These are phyloP conservation scores for Thereva unica DNA, from an alignment of 2,888 invertebrate species.

Conservation along the genomic window DNA sequence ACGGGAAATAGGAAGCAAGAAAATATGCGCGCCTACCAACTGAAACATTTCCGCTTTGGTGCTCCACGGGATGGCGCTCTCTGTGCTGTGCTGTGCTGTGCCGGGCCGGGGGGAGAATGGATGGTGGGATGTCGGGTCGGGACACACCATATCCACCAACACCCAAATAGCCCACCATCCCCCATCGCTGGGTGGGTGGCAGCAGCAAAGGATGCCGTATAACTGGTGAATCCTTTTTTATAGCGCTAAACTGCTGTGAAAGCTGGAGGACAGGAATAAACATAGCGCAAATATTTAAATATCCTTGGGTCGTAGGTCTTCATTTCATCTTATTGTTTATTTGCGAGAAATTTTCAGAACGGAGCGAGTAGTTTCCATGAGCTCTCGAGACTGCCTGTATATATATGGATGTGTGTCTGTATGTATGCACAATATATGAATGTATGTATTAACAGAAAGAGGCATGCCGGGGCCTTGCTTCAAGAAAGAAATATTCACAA, in stretches of 20 bases:
- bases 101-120: not conserved
- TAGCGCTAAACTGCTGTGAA: not conserved
- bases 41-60: constrained; percentile 24
- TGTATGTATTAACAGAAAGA: too few relatives aligned
- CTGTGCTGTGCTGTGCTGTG: not conserved
- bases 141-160: not conserved
- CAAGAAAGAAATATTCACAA: too few relatives aligned
- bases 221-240: constrained; percentile 8
- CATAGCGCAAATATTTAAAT: constrained; percentile 20
- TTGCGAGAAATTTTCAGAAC: too few relatives aligned
- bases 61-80: not conserved
- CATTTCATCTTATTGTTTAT: constrained; percentile 10
- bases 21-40: constrained; percentile 19
- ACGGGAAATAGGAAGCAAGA: constrained; percentile 22
- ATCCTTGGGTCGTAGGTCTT: constrained; percentile 7
- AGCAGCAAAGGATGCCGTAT: not conserved
- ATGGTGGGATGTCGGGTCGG: not conserved
- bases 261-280: constrained; percentile 4
- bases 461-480: too few relatives aligned
- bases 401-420: too few relatives aligned
- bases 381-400: too few relatives aligned
- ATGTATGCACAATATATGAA: too few relatives aligned
- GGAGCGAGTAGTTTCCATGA: too few relatives aligned
- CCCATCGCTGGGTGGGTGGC: not conserved
- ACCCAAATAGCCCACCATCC: too few relatives aligned